Conservation (phyloP, 1,140 invertebrate genomes). For the Drosophila kepulauana region DNA sequence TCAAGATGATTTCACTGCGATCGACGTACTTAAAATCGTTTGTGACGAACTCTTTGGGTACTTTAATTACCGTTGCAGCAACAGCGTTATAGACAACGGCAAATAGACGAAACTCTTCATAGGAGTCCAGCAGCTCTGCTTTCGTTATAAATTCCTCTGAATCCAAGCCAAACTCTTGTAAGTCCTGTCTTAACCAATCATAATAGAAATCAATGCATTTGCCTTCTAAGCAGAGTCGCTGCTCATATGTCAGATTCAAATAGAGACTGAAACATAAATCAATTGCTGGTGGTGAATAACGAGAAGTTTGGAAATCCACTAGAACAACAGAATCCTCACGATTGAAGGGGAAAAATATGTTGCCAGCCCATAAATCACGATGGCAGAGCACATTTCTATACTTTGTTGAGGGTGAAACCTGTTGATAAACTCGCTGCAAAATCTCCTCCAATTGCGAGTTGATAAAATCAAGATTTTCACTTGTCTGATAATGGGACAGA, state of each 20-base stretch:
- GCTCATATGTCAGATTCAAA: constrained; percentile 52
- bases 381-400: constrained; percentile 87
- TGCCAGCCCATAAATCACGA: constrained; percentile 88
- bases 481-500: constrained; percentile 49
- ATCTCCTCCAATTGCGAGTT: constrained; percentile 35
- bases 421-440: constrained; percentile 61
- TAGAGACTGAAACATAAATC: constrained; percentile 85
- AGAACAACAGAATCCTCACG: constrained; percentile 85
- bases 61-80: constrained; percentile 63
- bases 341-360: constrained; percentile 86
- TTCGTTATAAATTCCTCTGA: constrained; percentile 31
- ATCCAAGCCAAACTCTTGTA: constrained; percentile 28
- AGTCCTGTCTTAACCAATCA: constrained; percentile 27
- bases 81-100: constrained; percentile 66
- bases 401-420: constrained; percentile 61
- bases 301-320: constrained; percentile 87
- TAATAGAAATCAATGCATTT: constrained; percentile 65
- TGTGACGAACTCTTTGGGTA: constrained; percentile 57
- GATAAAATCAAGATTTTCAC: constrained; percentile 26
- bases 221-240: constrained; percentile 41
- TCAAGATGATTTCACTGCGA: constrained; percentile 52
- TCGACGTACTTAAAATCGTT: constrained; percentile 73
- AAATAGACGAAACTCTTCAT: constrained; percentile 70
- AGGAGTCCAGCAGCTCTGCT: constrained; percentile 61
- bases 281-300: constrained; percentile 86